phyloP scores from a whole-genome alignment of 2,113 vertebrate genomes.

The Polypterus bichir region DNA sequence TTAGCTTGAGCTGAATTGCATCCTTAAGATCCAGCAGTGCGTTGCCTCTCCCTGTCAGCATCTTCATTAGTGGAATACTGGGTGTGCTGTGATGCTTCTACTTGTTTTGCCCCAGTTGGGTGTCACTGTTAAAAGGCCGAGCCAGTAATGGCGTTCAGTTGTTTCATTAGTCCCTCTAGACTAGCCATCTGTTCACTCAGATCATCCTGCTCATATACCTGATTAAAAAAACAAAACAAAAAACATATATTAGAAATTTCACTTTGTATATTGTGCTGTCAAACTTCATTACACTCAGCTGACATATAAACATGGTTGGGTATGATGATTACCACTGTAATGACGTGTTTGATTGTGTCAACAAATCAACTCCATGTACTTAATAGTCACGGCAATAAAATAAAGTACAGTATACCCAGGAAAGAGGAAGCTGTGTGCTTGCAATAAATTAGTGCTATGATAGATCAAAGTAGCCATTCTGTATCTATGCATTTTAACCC shows the following conservation, averaged over 20 bases:
- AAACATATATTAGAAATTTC: too few relatives aligned
- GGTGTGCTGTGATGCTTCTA: slow-evolving; percentile 34
- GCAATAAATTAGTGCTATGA: too few relatives aligned
- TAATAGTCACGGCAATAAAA: too few relatives aligned
- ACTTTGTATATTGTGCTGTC: background rate
- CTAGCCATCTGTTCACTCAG: slow-evolving; percentile 95
- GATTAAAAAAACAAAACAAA: slow-evolving; percentile 13
- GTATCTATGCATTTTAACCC: too few relatives aligned
- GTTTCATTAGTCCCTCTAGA: slow-evolving; percentile 92
- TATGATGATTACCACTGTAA: too few relatives aligned
- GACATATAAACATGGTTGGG: background rate
- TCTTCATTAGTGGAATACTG: slow-evolving; percentile 32
- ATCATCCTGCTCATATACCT: slow-evolving; percentile 93
- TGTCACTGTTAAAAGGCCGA: slow-evolving; percentile 71
- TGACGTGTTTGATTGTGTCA: too few relatives aligned
- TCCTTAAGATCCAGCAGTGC: background rate
- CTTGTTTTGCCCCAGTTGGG: slow-evolving; percentile 5
- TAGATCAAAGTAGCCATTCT: too few relatives aligned
- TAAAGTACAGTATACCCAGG: too few relatives aligned
- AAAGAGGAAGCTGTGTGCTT: too few relatives aligned
- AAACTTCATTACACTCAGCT: background rate
- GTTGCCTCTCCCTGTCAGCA: slow-evolving; percentile 11
- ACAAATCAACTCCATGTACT: too few relatives aligned
- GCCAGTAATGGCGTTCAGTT: slow-evolving; percentile 91
- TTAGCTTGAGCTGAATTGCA: background rate